Evolutionary conservation across 2,888 invertebrate species (phyloP), one percentile per base, ranked within the genome.

Genomic region (Chymomyza amoena): DNA sequence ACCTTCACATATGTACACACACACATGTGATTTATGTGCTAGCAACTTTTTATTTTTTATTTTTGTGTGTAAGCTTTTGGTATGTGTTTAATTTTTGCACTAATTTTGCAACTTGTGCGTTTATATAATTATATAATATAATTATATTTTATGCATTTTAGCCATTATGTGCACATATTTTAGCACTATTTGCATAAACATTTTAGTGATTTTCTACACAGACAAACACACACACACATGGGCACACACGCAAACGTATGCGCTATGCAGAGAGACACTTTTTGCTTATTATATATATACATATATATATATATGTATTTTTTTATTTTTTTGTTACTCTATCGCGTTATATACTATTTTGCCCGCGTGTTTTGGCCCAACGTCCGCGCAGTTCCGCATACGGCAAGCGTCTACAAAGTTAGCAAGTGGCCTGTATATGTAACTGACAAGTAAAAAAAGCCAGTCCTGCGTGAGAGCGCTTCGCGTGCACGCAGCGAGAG

Each of bases 51-150:
- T 51, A n/a, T n/a, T 15, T 6, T 15, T 15, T 16, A 13, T 51
- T 51, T 51, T 51, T 51, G 51, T 51, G 3, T 54, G 18, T n/a
- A 16, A 7, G 10, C 16, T 54, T 54, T 1, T 7, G 32, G 32
- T 9, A 32, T 32, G 20, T 54, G 20, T 54, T 2, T 15, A 54
- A 54, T 5, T 54, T n/a, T 9, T 16, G 16, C 54, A 20, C 52
- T 16, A 52, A 13, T 18, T 56, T 56, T 25, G 61, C 65, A 63
- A 60, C 28, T 51, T 66, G 62, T 62, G 51, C 50, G 61, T 67
- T 70, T 75, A 66, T 72, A 71, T 67, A 69, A 84, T 82, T 82
- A 87, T 82, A 81, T 87, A 82, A 82, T 84, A 72, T 20, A n/a
- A 66, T 75, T 68, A 71, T 65, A 75, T 65, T 75, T 54, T 63